These are phyloP conservation scores for Myrmecobius fasciatus DNA, from an alignment of 2,113 vertebrate genomes.

Conservation along the genomic window DNA sequence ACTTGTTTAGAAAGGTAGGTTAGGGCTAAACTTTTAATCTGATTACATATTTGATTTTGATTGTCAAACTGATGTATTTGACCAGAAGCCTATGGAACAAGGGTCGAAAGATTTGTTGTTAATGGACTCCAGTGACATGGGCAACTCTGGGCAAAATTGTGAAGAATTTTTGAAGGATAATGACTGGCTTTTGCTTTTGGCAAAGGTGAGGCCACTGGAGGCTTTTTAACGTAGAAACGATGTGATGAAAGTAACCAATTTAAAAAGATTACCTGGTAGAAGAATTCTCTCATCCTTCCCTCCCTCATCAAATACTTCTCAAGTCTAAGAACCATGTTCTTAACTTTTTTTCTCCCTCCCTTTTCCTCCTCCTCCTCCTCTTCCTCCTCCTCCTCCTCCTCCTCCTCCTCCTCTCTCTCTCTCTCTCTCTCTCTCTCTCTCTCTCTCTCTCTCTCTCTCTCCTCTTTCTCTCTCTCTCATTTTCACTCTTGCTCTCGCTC, in stretches of 20 bases:
- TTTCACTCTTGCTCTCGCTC: too few relatives aligned
- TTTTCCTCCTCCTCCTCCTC: too few relatives aligned
- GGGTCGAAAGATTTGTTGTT: not conserved
- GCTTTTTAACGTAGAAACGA: not conserved
- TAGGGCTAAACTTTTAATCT: not conserved
- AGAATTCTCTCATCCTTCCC: fast-evolving
- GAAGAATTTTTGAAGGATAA: not conserved
- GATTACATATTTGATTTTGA: not conserved
- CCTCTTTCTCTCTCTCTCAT: too few relatives aligned
- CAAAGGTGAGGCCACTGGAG: not conserved
- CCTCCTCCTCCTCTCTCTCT: too few relatives aligned
- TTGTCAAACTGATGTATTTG: not conserved
- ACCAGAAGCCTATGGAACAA: not conserved
- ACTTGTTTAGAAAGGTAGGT: not conserved
- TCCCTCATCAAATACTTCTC: not conserved
- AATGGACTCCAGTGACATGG: not conserved
- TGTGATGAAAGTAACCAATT: constrained; percentile 15
- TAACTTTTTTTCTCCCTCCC: too few relatives aligned
- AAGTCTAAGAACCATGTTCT: not conserved
- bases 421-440: too few relatives aligned
- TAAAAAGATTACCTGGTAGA: not conserved
- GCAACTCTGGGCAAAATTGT: not conserved
- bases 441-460: too few relatives aligned
- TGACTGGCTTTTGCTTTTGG: not conserved
- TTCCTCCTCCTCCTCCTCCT: too few relatives aligned